These are phyloP conservation scores for Drosophila incognita DNA, from an alignment of 2,888 invertebrate species.

Conservation along the genomic window DNA sequence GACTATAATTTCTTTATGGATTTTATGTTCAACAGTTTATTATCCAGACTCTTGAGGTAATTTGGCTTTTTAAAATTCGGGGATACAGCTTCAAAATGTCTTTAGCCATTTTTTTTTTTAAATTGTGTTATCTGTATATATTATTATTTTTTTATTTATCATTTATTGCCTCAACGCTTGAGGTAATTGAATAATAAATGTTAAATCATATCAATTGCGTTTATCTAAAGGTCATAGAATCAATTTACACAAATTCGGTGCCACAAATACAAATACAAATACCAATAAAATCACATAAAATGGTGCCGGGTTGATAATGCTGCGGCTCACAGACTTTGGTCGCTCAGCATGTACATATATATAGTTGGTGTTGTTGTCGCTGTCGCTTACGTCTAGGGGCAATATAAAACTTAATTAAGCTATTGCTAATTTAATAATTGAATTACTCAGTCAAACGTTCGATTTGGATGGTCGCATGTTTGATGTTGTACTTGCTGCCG, in stretches of 20 bases:
- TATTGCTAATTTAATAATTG: conserved; percentile 33
- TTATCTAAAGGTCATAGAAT: conserved; percentile 40
- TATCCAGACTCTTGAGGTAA: conserved; percentile 1
- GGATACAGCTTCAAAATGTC: background rate
- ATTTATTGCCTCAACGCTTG: background rate
- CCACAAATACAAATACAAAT: conserved; percentile 13
- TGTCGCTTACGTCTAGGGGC: conserved; percentile 22
- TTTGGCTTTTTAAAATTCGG: background rate
- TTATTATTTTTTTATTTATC: background rate
- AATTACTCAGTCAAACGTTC: conserved; percentile 75
- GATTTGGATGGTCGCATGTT: conserved; percentile 84
- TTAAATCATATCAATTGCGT: conserved; percentile 22
- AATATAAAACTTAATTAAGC: conserved; percentile 42
- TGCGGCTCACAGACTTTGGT: conserved; percentile 58
- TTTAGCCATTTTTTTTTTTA: background rate
- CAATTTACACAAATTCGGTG: conserved; percentile 17
- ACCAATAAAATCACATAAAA: conserved; percentile 45
- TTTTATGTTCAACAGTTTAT: background rate
- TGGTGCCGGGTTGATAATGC: conserved; percentile 28
- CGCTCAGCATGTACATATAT: conserved; percentile 14
- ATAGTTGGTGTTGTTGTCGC: conserved; percentile 15
- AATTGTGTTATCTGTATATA: background rate
- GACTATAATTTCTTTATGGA: background rate
- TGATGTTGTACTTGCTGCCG: conserved; percentile 81
- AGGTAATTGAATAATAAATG: conserved; percentile 15